Conservation (phyloP, 2,888 invertebrate species). For the Patella depressa region DNA sequence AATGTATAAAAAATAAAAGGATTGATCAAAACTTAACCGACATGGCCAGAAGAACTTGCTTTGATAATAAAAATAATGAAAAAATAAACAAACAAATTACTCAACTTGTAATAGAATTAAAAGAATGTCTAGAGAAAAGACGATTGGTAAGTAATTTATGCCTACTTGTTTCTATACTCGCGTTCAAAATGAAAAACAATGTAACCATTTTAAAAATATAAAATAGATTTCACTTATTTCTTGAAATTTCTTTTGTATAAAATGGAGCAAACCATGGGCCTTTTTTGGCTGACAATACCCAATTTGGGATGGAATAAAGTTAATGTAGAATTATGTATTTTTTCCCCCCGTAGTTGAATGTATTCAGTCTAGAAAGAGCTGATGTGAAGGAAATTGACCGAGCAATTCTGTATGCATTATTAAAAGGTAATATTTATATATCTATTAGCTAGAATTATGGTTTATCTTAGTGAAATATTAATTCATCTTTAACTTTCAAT, state of each 20-base stretch:
- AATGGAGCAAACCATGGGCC: too few relatives aligned
- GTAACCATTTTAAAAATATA: too few relatives aligned
- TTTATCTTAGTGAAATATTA: too few relatives aligned
- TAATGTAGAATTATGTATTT: too few relatives aligned
- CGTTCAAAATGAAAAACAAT: too few relatives aligned
- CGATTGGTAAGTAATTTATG: conserved; percentile 45
- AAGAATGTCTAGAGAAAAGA: conserved; percentile 42
- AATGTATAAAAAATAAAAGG: conserved; percentile 37
- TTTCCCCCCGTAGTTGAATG: conserved; percentile 54
- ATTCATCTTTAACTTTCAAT: too few relatives aligned
- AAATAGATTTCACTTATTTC: too few relatives aligned
- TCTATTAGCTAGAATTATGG: too few relatives aligned
- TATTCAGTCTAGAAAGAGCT: conserved; percentile 62
- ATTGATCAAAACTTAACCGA: conserved; percentile 50
- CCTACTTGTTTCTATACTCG: not conserved
- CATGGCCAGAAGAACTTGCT: conserved; percentile 49
- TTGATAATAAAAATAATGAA: conserved; percentile 51
- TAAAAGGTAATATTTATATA: conserved; percentile 58
- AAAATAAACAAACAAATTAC: conserved; percentile 39
- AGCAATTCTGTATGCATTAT: conserved; percentile 67
- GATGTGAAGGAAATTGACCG: conserved; percentile 66
- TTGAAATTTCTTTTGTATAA: too few relatives aligned
- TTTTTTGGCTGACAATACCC: too few relatives aligned
- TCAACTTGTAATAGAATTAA: conserved; percentile 49
- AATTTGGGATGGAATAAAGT: too few relatives aligned